phyloP scores from a whole-genome alignment of 2,797 vertebrate species.

The Emydoidea blandingii region DNA sequence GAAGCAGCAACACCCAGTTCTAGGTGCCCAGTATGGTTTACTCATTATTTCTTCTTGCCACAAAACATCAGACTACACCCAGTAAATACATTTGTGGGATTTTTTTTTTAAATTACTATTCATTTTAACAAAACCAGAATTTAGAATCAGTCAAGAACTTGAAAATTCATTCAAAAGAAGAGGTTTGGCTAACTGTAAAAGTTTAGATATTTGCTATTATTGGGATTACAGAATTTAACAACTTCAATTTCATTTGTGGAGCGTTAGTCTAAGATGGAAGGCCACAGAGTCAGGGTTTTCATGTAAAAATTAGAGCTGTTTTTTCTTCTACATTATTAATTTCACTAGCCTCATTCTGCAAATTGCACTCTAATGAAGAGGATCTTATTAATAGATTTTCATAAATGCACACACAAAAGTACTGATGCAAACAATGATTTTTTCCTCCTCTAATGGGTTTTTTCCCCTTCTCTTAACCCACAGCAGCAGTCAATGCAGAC shows the following conservation, averaged over 20 bases:
- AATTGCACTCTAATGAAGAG: background rate
- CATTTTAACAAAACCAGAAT: background rate
- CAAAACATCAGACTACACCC: background rate
- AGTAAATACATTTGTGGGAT: background rate
- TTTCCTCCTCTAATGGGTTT: background rate
- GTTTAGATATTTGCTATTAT: background rate
- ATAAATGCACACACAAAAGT: background rate
- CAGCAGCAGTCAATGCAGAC: background rate
- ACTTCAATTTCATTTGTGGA: background rate
- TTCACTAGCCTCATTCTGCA: background rate
- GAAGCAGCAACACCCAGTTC: background rate
- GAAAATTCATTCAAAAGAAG: background rate
- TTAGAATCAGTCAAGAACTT: background rate
- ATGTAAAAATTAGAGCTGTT: background rate
- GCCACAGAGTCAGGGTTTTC: background rate
- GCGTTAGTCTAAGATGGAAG: background rate
- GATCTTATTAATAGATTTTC: background rate
- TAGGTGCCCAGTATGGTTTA: background rate
- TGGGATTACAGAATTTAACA: slow-evolving; percentile 1
- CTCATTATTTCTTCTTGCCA: background rate
- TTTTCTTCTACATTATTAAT: background rate
- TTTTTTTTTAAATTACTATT: background rate
- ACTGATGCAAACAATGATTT: background rate
- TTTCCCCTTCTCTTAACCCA: background rate
- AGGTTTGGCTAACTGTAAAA: background rate